Base-by-base conservation (phyloP, 2,797 vertebrate species). In the Melanogrammus aeglefinus region DNA sequence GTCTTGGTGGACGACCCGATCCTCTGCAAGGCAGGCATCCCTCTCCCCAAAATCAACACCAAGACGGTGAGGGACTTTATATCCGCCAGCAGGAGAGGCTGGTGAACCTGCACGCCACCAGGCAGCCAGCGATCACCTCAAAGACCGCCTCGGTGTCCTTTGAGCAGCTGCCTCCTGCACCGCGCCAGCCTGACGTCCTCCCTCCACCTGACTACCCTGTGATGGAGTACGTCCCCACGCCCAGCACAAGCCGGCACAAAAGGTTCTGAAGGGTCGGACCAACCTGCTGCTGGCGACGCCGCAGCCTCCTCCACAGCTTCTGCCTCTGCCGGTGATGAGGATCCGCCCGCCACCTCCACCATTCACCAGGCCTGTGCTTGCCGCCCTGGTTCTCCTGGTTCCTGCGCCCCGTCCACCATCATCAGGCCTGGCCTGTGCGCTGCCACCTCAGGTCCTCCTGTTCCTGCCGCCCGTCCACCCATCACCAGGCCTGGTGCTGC, bases 171-270 rank as follows among this genome's bases (percentile, higher is more conserved):
- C 77, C 77, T 76, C 63, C 77, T 47, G 75, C 82, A 33, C 66
- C 72, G 66, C 72, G 27, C 8, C 75, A 75, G 24, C 81, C 76
- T 27, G 36, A 27, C 8, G 79, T 78, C 63, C 77, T 83, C 74
- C 72, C 76, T 80, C 39, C 79, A 78, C 76, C 76, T 31, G 74
- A 80, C 74, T 72, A 78, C 72, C 33, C 39, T 14, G 18, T 63
- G 71, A 47, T 77, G 14, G 13, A 83, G n/a, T 73, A 77, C 31
- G 63, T 76, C 14, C 66, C 39, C 57, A 81, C 72, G 39, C 73
- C 77, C 16, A 83, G 74, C 77, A 78, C 9, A n/a, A 38, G 74
- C 77, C 76, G 79, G 74, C 38, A 80, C 74, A n/a, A 63, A 63
- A 63, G 57, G 57, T 63, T 14, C n/a, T 63, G 10, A 63, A 63